Conservation (phyloP, 2,113 vertebrate genomes). For the Alexandromys fortis region DNA sequence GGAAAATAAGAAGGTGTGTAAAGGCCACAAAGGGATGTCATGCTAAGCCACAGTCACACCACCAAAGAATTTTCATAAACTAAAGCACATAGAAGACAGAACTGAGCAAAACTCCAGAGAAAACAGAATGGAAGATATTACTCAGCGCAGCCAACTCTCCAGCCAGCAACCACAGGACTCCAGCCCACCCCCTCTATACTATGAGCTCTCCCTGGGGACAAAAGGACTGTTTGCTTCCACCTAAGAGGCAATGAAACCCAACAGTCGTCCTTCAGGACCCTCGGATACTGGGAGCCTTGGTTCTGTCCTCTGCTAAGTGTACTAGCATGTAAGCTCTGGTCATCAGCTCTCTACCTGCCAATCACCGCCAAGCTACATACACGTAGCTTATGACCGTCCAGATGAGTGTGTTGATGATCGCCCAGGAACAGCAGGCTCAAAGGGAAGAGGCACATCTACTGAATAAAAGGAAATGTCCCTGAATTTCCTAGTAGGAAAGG, state of each 20-base stretch:
- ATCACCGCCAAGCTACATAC: not conserved
- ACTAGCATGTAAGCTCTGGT: not conserved
- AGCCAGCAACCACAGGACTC: not conserved
- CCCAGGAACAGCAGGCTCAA: too few relatives aligned
- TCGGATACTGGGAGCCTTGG: accelerated
- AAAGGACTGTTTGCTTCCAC: not conserved
- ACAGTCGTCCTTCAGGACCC: not conserved
- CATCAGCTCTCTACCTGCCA: not conserved
- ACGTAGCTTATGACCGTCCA: not conserved
- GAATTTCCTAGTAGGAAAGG: not conserved
- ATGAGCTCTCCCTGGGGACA: not conserved
- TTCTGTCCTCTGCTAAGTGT: not conserved
- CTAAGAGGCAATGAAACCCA: not conserved
- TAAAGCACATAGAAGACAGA: not conserved
- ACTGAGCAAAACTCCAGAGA: not conserved
- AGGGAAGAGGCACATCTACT: not conserved
- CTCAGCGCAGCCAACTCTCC: not conserved
- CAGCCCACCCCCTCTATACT: not conserved
- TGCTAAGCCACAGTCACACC: too few relatives aligned
- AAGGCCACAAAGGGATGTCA: not conserved
- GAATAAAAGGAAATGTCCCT: not conserved
- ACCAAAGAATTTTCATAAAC: not conserved
- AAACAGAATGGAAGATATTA: not conserved
- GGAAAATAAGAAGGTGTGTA: not conserved
- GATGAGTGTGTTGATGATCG: not conserved